Base-by-base conservation (phyloP, 2,797 vertebrate genomes). In the Megaceryle alcyon region DNA sequence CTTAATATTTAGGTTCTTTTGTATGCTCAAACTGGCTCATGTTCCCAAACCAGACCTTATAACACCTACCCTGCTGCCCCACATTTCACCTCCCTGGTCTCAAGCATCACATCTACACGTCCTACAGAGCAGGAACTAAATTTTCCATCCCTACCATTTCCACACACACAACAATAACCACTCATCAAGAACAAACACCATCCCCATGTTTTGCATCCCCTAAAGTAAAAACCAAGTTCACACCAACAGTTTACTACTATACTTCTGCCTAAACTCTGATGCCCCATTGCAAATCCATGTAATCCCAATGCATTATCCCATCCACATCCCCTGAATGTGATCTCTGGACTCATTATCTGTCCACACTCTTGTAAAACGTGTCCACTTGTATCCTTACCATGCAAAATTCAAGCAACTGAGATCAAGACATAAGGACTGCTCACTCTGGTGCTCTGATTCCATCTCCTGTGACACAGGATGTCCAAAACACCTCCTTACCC, bases 71-170 rank as follows among this genome's bases (percentile, higher is more conserved):
- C 21, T 9, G 4, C 13, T 21, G 12, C 19, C 39, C 10, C 16
- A 71, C 17, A 22, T 72, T 59, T 65, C 41, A 69, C 17, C 54
- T 76, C 4, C 9, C 8, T 21, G 7, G 7, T 63, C 48, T 51
- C 35, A 79, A 10, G 1, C 39, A 12, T 22, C 10, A 17, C 7
- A 79, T 8, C 21, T 18, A 9, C 0, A 0, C 3, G 1, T 44
- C 8, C 33, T 33, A 48, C 25, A 41, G 41, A 69, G 14, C 33
- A 77, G 41, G 5, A 92, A 53, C 1, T 53, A 23, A 19, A 48
- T 68, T 63, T 92, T 44, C 21, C 33, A 5, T 60, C 37, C 0
- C 0, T 41, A 41, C 7, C 7, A 33, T 57, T 75, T 82, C 25
- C 28, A 59, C 17, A 60, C 1, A 3, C 6, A 5, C 18, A 60